Percentiles rank a stretch among this genome's conserved stretches.
Evolutionary conservation across 2,888 invertebrate genomes (phyloP).

Genomic region (Parelbella ahira): DNA sequence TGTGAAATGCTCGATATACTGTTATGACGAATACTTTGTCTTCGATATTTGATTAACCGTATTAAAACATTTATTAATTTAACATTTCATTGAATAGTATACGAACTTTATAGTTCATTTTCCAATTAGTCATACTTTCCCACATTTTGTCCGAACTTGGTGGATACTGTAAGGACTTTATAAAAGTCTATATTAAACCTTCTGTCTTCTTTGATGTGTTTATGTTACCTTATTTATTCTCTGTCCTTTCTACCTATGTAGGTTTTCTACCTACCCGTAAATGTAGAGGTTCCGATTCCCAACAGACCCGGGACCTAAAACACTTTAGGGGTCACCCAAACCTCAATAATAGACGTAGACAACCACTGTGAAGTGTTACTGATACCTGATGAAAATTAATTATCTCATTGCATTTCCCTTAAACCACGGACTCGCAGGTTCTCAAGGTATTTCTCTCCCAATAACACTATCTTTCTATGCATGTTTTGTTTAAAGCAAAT

Average conservation of each 20-base stretch:
- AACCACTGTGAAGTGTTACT: constrained; percentile 48
- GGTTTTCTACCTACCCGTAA: constrained; percentile 51
- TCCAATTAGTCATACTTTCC: too few species aligned
- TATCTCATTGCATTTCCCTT: constrained; percentile 76
- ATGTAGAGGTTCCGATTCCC: constrained; percentile 51
- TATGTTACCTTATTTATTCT: constrained; percentile 65
- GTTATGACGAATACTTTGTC: too few species aligned
- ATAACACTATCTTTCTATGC: constrained; percentile 74
- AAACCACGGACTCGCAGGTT: constrained; percentile 80
- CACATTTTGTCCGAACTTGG: constrained; percentile 49
- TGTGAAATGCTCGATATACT: too few species aligned
- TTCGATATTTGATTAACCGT: too few species aligned
- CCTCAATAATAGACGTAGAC: constrained; percentile 50
- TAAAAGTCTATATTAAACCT: constrained; percentile 49
- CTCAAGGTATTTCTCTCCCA: constrained; percentile 81
- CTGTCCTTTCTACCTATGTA: constrained; percentile 55
- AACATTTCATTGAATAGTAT: too few species aligned
- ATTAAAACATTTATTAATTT: too few species aligned
- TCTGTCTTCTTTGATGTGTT: constrained; percentile 66
- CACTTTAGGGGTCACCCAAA: constrained; percentile 70
- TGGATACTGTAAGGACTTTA: constrained; percentile 39
- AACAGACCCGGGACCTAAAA: constrained; percentile 42
- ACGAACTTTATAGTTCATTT: too few species aligned
- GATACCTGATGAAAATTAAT: constrained; percentile 75
- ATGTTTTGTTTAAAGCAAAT: constrained; percentile 45